Percentiles rank a stretch among this genome's conserved stretches.
These are phyloP conservation scores for Scomberomorus guttatus DNA, from an alignment of 2,797 vertebrate species.

Conservation along the genomic window DNA sequence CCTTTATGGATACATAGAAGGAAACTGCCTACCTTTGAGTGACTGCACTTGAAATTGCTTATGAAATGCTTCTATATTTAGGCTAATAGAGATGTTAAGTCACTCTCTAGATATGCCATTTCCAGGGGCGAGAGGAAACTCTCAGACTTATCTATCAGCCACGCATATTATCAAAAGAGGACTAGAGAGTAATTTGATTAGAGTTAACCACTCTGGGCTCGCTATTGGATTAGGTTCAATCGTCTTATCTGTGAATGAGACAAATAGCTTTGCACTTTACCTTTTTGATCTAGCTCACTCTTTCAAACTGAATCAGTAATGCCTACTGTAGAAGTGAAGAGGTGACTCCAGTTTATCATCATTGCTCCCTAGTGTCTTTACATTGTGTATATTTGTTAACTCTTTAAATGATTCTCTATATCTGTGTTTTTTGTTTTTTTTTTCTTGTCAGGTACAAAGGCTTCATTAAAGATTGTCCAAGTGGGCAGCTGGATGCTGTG, in stretches of 20 bases:
- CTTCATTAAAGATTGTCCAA: constrained; percentile 99
- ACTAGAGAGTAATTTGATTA: constrained; percentile 78
- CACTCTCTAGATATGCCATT: constrained; percentile 70
- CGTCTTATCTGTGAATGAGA: constrained; percentile 76
- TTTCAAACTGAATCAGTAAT: constrained; percentile 47
- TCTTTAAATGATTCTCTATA: constrained; percentile 4
- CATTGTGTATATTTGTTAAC: constrained; percentile 7
- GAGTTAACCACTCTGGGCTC: constrained; percentile 71
- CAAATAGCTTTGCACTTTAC: constrained; percentile 72
- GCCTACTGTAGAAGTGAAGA: constrained; percentile 13
- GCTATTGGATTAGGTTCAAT: constrained; percentile 74
- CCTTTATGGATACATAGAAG: constrained; percentile 57
- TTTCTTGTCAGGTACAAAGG: constrained; percentile 93
- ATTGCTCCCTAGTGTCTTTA: constrained; percentile 18
- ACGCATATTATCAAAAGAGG: constrained; percentile 73
- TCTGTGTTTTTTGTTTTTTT: constrained; percentile 37
- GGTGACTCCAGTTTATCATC: constrained; percentile 23
- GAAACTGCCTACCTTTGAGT: constrained; percentile 70
- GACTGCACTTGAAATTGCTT: constrained; percentile 80
- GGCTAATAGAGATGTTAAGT: constrained; percentile 74
- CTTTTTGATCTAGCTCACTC: constrained; percentile 59
- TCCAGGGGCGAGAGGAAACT: constrained; percentile 71
- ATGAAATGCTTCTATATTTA: constrained; percentile 80
- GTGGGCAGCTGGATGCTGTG: constrained; percentile 94
- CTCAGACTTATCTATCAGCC: constrained; percentile 72